phyloP scores from a whole-genome alignment of 2,797 vertebrate genomes.

The Pangasius mekongensis region DNA sequence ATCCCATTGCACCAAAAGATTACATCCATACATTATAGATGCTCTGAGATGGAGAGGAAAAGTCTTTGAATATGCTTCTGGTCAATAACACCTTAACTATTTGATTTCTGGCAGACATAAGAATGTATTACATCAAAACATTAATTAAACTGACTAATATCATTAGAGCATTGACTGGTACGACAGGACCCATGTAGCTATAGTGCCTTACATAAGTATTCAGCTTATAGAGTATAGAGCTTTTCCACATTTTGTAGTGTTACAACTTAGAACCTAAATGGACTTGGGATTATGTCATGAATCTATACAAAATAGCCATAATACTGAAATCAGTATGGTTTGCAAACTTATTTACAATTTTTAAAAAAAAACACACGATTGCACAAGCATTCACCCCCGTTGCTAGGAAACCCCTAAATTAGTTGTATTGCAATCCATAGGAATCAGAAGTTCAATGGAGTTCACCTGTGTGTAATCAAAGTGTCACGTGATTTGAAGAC shows the following conservation, averaged over 20 bases:
- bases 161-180: not conserved
- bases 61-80: not conserved
- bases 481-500: not conserved
- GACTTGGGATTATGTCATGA: not conserved
- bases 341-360: not conserved
- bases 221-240: no score
- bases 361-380: not conserved
- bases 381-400: not conserved
- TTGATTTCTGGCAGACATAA: not conserved
- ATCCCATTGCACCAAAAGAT: constrained; percentile 1
- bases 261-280: not conserved
- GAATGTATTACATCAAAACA: not conserved
- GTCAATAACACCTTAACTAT: not conserved
- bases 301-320: not conserved
- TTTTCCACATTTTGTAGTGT: not conserved
- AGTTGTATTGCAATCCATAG: not conserved
- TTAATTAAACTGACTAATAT: not conserved
- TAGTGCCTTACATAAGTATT: not conserved
- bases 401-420: not conserved
- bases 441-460: not conserved
- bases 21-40: not conserved
- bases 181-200: not conserved
- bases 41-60: not conserved
- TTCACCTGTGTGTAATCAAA: not conserved
- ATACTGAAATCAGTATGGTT: not conserved